A percentile compares a stretch with the other conserved stretches of the same genome.
These are phyloP conservation scores for Spicauda simplicius DNA, from an alignment of 2,888 invertebrate genomes.

Conservation along the genomic window DNA sequence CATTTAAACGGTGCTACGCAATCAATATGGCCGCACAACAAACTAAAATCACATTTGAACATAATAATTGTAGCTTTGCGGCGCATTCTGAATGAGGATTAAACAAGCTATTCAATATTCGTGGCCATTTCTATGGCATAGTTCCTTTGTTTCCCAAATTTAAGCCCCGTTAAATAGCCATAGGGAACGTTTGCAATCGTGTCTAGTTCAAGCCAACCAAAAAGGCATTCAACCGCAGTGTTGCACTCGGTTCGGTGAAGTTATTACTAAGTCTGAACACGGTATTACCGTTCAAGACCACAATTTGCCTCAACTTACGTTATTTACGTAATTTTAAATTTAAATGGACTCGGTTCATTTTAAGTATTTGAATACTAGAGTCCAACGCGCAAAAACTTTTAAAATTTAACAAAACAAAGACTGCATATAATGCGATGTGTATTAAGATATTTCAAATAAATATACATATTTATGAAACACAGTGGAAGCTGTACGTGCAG, in stretches of 20 bases:
- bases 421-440: conserved; percentile 1
- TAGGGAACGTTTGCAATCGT: conserved; percentile 15
- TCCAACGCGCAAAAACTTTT: conserved; percentile 9
- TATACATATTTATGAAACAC: too few relatives aligned
- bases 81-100: background rate
- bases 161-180: conserved; percentile 14
- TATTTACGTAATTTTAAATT: conserved; percentile 33
- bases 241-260: conserved; percentile 22
- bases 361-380: conserved; percentile 22
- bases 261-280: conserved; percentile 31
- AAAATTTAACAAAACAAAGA: conserved; percentile 13
- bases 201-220: conserved; percentile 10
- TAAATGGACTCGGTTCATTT: conserved; percentile 19
- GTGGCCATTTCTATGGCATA: background rate
- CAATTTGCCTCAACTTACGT: conserved; percentile 28
- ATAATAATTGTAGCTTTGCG: background rate
- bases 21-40: background rate
- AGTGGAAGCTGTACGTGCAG: too few relatives aligned
- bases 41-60: background rate
- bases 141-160: conserved; percentile 12
- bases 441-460: background rate
- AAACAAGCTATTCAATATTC: background rate
- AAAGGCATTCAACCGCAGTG: conserved; percentile 17
- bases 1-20: background rate
- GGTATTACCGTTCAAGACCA: conserved; percentile 26